Conservation (phyloP, 2,888 invertebrate genomes). For the Anarsia innoxiella region DNA sequence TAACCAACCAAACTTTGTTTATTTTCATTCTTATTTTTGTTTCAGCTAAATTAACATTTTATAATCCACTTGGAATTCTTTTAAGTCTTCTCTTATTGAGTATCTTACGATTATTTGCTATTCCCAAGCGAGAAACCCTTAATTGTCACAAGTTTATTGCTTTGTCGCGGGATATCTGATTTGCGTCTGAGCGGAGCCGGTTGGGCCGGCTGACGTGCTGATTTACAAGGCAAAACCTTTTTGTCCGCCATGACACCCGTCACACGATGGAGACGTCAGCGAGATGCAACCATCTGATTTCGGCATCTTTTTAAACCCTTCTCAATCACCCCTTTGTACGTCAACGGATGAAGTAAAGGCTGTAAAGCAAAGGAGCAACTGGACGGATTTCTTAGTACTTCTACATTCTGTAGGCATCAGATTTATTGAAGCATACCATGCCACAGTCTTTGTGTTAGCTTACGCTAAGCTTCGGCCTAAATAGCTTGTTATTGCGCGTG, state of each 20-base stretch:
- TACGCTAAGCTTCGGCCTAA: constrained; percentile 2
- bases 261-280: constrained; percentile 58
- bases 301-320: constrained; percentile 60
- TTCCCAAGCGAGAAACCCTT: constrained; percentile 13
- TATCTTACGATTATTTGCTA: too few species aligned
- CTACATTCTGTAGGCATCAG: background rate
- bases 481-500: constrained; percentile 9
- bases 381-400: too few species aligned
- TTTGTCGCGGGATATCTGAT: constrained; percentile 36
- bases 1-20: too few species aligned
- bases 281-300: constrained; percentile 53
- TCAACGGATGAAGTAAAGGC: constrained; percentile 5
- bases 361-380: too few species aligned
- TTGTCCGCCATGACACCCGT: constrained; percentile 45
- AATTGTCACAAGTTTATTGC: constrained; percentile 36
- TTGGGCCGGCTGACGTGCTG: constrained; percentile 44
- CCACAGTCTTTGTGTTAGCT: constrained; percentile 6
- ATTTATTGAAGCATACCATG: too few species aligned
- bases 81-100: too few species aligned
- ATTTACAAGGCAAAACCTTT: constrained; percentile 62
- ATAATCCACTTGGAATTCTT: too few species aligned
- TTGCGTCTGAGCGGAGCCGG: constrained; percentile 33
- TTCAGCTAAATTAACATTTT: too few species aligned
- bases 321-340: constrained; percentile 26
- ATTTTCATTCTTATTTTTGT: too few species aligned